A percentile compares a stretch with the other conserved stretches of the same genome.
Conservation (phyloP, 2,888 invertebrate species). For the Sarcophaga variegata region DNA sequence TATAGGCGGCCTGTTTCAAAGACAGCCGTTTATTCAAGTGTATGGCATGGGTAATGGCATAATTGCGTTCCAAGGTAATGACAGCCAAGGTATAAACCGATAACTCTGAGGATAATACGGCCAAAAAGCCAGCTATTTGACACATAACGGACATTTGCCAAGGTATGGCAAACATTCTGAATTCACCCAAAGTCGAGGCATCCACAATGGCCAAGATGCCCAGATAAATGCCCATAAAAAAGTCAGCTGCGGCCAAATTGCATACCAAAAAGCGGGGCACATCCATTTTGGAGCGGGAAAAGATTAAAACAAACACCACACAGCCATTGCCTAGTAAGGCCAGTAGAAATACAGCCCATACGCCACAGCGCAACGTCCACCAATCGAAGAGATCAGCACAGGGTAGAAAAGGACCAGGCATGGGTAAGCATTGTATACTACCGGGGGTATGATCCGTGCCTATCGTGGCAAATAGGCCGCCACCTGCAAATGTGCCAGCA, state of each 20-base stretch:
- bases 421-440: constrained; percentile 88
- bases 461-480: constrained; percentile 78
- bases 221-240: constrained; percentile 97
- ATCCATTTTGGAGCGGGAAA: constrained; percentile 96
- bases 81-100: constrained; percentile 98
- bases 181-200: constrained; percentile 96
- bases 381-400: constrained; percentile 98
- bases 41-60: constrained; percentile 99
- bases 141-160: constrained; percentile 98
- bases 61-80: constrained; percentile 96
- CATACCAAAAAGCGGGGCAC: constrained; percentile 98
- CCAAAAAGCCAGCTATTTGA: constrained; percentile 96
- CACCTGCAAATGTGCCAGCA: constrained; percentile 70
- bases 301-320: constrained; percentile 95
- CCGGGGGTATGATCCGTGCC: constrained; percentile 78
- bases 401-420: constrained; percentile 96
- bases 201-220: constrained; percentile 97
- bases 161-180: constrained; percentile 96
- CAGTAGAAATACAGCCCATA: constrained; percentile 97
- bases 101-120: constrained; percentile 95
- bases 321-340: constrained; percentile 98
- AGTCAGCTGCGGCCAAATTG: constrained; percentile 97
- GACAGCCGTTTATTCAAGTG: constrained; percentile 97
- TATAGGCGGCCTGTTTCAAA: constrained; percentile 93
- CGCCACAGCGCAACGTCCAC: constrained; percentile 98